Evolutionary conservation across 1,140 invertebrate species (phyloP).

Genomic region (Brachionus manjavacas): DNA sequence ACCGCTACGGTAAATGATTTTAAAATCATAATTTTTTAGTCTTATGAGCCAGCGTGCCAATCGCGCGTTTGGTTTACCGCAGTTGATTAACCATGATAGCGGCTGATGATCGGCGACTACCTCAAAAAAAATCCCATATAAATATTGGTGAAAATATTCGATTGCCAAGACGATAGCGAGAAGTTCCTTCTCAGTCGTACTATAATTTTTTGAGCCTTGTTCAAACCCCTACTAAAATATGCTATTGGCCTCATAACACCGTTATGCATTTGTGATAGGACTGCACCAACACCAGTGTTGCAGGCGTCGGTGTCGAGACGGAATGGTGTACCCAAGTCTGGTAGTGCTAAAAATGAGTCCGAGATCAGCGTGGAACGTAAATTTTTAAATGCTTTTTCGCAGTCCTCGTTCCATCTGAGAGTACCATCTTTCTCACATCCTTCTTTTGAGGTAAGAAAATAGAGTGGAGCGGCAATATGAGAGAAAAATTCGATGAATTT

Average conservation of each 20-base stretch:
- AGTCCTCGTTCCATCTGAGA: neutral
- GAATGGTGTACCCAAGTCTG: slow-evolving; percentile 50
- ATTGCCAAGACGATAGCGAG: slow-evolving; percentile 56
- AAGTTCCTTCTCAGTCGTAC: slow-evolving; percentile 51
- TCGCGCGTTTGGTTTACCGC: slow-evolving; percentile 23
- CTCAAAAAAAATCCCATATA: slow-evolving; percentile 56
- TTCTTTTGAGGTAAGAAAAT: neutral
- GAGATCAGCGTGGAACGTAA: neutral
- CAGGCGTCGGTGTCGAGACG: slow-evolving; percentile 57
- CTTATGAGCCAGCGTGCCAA: neutral
- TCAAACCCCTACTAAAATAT: neutral
- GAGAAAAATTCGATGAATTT: slow-evolving; percentile 12
- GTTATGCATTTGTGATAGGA: slow-evolving; percentile 50
- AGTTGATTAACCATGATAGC: slow-evolving; percentile 50
- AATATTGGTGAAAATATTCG: slow-evolving; percentile 53
- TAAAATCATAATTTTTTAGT: neutral
- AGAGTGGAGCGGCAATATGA: neutral
- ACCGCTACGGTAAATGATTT: neutral
- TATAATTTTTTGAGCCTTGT: slow-evolving; percentile 44
- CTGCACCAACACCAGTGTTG: slow-evolving; percentile 52
- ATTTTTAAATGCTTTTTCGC: neutral
- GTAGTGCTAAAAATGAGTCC: slow-evolving; percentile 40
- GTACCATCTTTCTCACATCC: neutral
- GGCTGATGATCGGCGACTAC: slow-evolving; percentile 59
- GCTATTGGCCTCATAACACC: neutral